A percentile compares a stretch with the other conserved stretches of the same genome.
Evolutionary conservation across 2,888 invertebrate genomes (phyloP).

Genomic region (Rhagonycha lutea): DNA sequence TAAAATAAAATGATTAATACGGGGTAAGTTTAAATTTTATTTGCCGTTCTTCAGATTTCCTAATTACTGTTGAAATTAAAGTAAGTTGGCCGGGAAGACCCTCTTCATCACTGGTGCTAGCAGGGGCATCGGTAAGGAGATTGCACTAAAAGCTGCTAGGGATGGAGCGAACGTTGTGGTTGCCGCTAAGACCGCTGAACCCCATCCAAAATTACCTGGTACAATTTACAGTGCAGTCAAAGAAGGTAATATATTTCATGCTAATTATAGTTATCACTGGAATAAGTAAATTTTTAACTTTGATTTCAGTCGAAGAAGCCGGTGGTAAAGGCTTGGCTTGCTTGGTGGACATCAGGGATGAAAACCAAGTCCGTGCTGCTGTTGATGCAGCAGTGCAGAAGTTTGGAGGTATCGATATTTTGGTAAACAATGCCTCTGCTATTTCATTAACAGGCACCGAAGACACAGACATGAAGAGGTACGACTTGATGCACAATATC

Average conservation of each 20-base stretch:
- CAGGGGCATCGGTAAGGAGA: constrained; percentile 94
- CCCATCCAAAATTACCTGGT: constrained; percentile 89
- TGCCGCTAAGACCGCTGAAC: constrained; percentile 88
- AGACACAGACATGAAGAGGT: constrained; percentile 91
- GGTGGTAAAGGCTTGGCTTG: constrained; percentile 88
- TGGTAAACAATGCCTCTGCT: constrained; percentile 96
- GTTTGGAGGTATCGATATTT: constrained; percentile 95
- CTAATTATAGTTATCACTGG: neutral
- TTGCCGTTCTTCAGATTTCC: neutral
- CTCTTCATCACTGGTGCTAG: constrained; percentile 95
- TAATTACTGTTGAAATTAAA: constrained; percentile 40
- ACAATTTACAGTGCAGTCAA: constrained; percentile 90
- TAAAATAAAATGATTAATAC: constrained; percentile 3
- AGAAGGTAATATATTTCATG: constrained; percentile 68
- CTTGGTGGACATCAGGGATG: constrained; percentile 85
- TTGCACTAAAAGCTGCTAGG: constrained; percentile 88
- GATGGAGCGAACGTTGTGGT: constrained; percentile 92
- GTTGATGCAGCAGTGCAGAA: constrained; percentile 75
- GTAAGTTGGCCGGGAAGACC: constrained; percentile 84
- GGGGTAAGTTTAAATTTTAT: neutral
- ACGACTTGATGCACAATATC: constrained; percentile 93
- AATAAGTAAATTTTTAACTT: neutral
- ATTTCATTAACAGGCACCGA: constrained; percentile 83
- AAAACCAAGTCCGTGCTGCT: constrained; percentile 72
- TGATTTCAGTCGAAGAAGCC: constrained; percentile 74